Conservation (phyloP, 1,140 invertebrate species). For the Drosophila teissieri region DNA sequence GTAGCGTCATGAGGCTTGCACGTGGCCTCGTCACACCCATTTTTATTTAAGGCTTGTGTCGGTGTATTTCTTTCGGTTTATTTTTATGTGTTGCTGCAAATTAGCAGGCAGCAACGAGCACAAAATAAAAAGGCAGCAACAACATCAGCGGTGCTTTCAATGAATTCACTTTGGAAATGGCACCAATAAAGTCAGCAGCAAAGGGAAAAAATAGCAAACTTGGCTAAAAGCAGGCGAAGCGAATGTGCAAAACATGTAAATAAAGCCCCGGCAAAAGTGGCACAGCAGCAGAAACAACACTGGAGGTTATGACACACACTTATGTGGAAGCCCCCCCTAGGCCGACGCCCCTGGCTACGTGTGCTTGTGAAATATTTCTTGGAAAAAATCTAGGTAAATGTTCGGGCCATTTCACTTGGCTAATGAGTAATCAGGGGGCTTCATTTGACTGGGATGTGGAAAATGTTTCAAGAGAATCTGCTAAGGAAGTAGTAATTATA, state of each 20-base stretch:
- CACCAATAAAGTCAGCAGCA: slow-evolving; percentile 59
- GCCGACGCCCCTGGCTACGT: neutral
- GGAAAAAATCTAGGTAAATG: slow-evolving; percentile 40
- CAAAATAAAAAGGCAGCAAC: slow-evolving; percentile 37
- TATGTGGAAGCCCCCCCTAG: slow-evolving; percentile 4
- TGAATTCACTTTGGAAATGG: slow-evolving; percentile 67
- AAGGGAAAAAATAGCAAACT: slow-evolving; percentile 46
- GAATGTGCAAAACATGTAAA: slow-evolving; percentile 74
- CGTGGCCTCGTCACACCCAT: slow-evolving; percentile 72
- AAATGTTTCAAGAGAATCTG: no score
- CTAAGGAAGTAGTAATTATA: neutral
- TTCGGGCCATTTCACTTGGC: slow-evolving; percentile 21
- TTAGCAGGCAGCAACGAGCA: slow-evolving; percentile 53
- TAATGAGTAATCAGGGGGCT: slow-evolving; percentile 33
- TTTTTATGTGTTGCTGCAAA: slow-evolving; percentile 58
- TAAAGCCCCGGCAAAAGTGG: slow-evolving; percentile 63
- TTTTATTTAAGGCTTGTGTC: slow-evolving; percentile 59
- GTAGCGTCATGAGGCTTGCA: slow-evolving; percentile 39
- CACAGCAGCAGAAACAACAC: slow-evolving; percentile 55
- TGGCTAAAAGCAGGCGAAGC: slow-evolving; percentile 51
- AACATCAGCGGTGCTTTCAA: slow-evolving; percentile 39
- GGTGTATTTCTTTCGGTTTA: slow-evolving; percentile 40
- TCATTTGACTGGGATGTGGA: neutral
- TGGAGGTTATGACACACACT: slow-evolving; percentile 40
- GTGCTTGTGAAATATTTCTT: slow-evolving; percentile 45